Conservation (phyloP, 2,888 invertebrate genomes). For the Drosophila niveifrons region DNA sequence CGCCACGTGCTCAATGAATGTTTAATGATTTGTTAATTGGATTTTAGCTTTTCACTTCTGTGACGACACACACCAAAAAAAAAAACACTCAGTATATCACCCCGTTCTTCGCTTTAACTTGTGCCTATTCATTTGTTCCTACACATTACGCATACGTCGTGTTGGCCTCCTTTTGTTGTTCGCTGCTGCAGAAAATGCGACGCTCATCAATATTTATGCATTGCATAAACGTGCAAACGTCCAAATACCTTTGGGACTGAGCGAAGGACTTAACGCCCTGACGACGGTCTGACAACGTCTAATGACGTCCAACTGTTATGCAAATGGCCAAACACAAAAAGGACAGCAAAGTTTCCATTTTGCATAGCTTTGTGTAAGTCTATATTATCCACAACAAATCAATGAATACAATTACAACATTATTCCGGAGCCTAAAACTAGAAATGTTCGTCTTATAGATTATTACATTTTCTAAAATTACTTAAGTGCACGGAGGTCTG, state of each 20-base stretch:
- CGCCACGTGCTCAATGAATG: constrained; percentile 84
- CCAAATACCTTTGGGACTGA: constrained; percentile 73
- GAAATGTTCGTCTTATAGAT: too few relatives aligned
- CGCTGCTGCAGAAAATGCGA: constrained; percentile 21
- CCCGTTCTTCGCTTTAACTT: constrained; percentile 6
- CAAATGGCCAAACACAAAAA: constrained; percentile 49
- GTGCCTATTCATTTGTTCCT: constrained; percentile 69
- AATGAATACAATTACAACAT: constrained; percentile 3
- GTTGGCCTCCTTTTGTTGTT: constrained; percentile 30
- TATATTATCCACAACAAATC: constrained; percentile 13
- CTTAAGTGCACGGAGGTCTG: too few relatives aligned
- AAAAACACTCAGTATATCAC: not conserved
- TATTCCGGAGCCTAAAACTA: not conserved
- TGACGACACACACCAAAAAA: constrained; percentile 5
- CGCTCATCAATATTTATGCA: constrained; percentile 77
- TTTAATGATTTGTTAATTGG: constrained; percentile 86
- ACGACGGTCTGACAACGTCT: constrained; percentile 73
- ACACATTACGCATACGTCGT: constrained; percentile 49
- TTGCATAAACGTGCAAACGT: constrained; percentile 75
- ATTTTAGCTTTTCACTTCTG: constrained; percentile 82
- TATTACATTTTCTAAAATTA: too few relatives aligned
- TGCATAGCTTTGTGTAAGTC: constrained; percentile 2
- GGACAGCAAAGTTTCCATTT: constrained; percentile 11
- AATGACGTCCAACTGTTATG: constrained; percentile 78
- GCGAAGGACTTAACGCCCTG: constrained; percentile 58